Percentiles rank a stretch among this genome's conserved stretches.
These are phyloP conservation scores for Pomatostomus ruficeps DNA, from an alignment of 2,113 vertebrate species.

Conservation along the genomic window DNA sequence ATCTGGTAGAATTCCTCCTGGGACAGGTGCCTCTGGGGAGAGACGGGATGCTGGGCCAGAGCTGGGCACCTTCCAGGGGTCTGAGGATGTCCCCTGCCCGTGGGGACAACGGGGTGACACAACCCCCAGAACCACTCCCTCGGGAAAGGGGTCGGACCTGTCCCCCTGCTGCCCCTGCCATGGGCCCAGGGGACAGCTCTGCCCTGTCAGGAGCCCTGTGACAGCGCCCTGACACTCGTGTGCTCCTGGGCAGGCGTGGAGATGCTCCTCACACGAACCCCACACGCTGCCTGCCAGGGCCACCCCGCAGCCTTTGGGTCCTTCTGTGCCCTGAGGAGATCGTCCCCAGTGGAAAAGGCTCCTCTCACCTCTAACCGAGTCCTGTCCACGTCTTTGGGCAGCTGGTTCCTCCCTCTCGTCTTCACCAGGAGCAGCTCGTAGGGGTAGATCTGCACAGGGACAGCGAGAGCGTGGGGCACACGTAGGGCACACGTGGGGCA, in stretches of 20 bases:
- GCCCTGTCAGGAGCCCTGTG: accelerated
- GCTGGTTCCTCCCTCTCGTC: slow-evolving; percentile 89
- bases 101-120: not conserved
- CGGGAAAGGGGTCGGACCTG: accelerated
- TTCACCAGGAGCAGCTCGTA: slow-evolving; percentile 94
- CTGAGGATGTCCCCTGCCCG: not conserved
- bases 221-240: not conserved
- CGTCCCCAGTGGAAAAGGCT: not conserved
- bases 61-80: accelerated
- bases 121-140: not conserved
- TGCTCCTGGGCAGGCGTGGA: not conserved
- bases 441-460: slow-evolving; percentile 83
- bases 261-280: not conserved
- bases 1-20: slow-evolving; percentile 95
- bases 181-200: not conserved
- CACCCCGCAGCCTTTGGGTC: accelerated
- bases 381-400: slow-evolving; percentile 94
- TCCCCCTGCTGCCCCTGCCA: not conserved
- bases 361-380: slow-evolving; percentile 88
- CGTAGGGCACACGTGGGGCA: too few species aligned
- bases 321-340: not conserved
- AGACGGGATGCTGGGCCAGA: not conserved
- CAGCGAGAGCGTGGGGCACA: too few species aligned
- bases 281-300: accelerated
- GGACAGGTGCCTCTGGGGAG: slow-evolving; percentile 88